Evolutionary conservation across 2,888 invertebrate species (phyloP), one percentile per base, ranked within the genome.

Genomic region (Eupithecia vulgata): DNA sequence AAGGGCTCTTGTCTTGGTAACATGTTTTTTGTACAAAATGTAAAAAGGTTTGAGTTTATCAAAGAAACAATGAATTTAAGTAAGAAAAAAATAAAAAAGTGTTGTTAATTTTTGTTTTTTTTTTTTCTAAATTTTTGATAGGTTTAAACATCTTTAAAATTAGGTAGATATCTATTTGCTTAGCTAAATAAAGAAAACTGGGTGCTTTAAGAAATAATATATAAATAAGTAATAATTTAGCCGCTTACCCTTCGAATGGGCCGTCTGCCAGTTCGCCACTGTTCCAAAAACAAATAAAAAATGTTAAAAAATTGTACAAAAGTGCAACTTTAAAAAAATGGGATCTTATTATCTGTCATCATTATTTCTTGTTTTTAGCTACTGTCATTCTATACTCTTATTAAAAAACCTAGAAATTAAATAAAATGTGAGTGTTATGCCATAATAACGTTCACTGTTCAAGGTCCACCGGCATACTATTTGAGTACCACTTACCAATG

Each of bases 1-100:
- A 93, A 92, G 90, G 92, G 87, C 85, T 73, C 74, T 77, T 72
- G 76, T 67, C 62, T 74, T 71, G 45, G n/a, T 37, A 64, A 35
- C 62, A 34, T 64, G 62, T 64, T 64, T 64, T 64, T 37, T 35
- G 30, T 57, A 40, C 40, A 65, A 17, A n/a, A n/a, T 62, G 37
- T 48, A 34, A 61, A 61, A 61, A 34, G 17, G 6, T 61, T 34
- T 17, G 17, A 34, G 17, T 17, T 61, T 61, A 34, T 1, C 8
- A 61, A 34, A 61, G 8, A 34, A 61, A 61, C 30, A 64, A 64
- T 57, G 57, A 25, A 25, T 64, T 64, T 64, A 37, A 37, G 35
- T 34, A 2, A n/a, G 7, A 21, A 35, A 64, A n/a, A 37, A 17
- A 5, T 12, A 35, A 64, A n/a, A 37, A 17, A 5, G 8, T 34